Evolutionary conservation across 2,797 vertebrate genomes (phyloP).

Genomic region (Gallinago nigripennis): DNA sequence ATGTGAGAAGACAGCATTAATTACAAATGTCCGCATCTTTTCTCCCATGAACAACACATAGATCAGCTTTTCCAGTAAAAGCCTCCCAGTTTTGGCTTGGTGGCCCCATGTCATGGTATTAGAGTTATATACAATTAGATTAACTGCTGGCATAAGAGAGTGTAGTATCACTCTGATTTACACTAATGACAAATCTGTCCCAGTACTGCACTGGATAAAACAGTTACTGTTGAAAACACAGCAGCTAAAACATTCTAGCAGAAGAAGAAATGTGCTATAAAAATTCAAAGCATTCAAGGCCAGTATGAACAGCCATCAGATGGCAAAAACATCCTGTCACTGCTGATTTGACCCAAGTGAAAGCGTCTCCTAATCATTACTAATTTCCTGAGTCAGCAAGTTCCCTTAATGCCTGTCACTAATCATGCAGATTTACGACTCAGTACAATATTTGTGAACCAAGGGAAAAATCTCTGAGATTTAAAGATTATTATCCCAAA

Average conservation of each 20-base stretch:
- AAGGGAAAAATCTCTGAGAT: background rate
- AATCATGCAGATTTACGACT: conserved; percentile 20
- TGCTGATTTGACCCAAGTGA: conserved; percentile 10
- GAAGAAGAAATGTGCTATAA: background rate
- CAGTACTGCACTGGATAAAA: background rate
- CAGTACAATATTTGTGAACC: background rate
- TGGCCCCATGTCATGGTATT: background rate
- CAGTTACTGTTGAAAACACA: background rate
- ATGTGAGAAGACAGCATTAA: background rate
- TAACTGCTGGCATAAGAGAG: background rate
- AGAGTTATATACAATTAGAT: background rate
- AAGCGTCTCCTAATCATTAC: background rate
- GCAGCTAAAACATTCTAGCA: background rate
- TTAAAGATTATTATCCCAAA: background rate
- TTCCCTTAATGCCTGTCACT: conserved; percentile 7
- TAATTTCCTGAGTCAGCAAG: conserved; percentile 6
- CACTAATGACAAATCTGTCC: background rate
- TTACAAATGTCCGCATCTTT: background rate
- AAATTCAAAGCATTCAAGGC: background rate
- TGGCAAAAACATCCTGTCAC: background rate
- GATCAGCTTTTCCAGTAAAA: background rate
- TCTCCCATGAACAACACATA: background rate
- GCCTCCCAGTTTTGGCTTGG: background rate
- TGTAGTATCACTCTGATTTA: background rate
- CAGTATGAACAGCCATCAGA: background rate